These are phyloP conservation scores for Rhagium mordax DNA, from an alignment of 2,888 invertebrate genomes.

Conservation along the genomic window DNA sequence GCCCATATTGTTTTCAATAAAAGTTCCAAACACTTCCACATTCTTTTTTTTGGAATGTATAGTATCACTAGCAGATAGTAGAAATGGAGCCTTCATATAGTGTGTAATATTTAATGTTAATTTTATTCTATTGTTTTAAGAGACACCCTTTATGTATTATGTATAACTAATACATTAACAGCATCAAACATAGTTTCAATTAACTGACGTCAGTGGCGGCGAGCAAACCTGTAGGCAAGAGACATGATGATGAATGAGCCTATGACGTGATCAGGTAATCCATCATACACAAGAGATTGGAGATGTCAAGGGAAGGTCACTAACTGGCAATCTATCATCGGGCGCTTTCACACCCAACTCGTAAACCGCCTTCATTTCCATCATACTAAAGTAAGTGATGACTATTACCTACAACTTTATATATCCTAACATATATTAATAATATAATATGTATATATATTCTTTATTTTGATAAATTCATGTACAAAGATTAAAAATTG, in stretches of 20 bases:
- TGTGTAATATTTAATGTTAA: too few species aligned
- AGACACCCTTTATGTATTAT: background rate
- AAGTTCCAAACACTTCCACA: too few species aligned
- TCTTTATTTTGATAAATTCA: too few species aligned
- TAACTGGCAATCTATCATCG: constrained; percentile 65
- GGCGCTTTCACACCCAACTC: constrained; percentile 57
- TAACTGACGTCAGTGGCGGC: constrained; percentile 50
- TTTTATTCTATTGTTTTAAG: too few species aligned
- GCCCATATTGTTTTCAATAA: too few species aligned
- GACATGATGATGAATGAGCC: constrained; percentile 68
- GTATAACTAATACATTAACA: background rate
- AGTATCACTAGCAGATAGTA: too few species aligned
- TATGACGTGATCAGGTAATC: constrained; percentile 69
- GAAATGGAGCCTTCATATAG: too few species aligned
- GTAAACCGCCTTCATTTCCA: constrained; percentile 53
- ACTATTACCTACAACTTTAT: constrained; percentile 4
- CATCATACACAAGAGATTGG: constrained; percentile 70
- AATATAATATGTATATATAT: too few species aligned
- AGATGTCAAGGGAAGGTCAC: constrained; percentile 68
- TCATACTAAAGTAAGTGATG: constrained; percentile 26
- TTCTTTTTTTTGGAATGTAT: too few species aligned
- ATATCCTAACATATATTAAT: too few species aligned
- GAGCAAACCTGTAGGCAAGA: constrained; percentile 56
- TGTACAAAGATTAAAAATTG: too few species aligned
- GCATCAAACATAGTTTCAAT: background rate